These are phyloP conservation scores for Pycnomerus fuliginosus DNA, from an alignment of 2,888 invertebrate species.

Conservation along the genomic window DNA sequence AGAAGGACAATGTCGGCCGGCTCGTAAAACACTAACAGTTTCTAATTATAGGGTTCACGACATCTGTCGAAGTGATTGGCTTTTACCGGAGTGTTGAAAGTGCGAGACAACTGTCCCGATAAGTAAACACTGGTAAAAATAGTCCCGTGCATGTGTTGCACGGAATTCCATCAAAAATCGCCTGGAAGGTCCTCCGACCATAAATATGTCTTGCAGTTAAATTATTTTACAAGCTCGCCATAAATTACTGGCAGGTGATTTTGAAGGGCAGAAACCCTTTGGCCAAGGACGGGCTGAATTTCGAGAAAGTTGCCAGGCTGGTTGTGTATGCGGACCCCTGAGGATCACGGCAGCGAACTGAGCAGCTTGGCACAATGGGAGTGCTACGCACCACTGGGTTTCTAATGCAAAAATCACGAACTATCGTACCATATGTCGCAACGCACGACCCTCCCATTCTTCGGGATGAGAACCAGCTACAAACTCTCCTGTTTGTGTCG, in stretches of 20 bases:
- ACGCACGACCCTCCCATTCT: constrained; percentile 16
- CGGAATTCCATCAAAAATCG: constrained; percentile 18
- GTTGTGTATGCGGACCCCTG: no score
- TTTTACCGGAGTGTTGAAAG: constrained; percentile 21
- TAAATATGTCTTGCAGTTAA: constrained; percentile 35
- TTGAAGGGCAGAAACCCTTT: constrained; percentile 10
- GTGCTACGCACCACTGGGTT: constrained; percentile 28
- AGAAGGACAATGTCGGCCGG: constrained; percentile 7
- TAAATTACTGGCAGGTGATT: constrained; percentile 47
- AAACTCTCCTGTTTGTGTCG: constrained; percentile 41
- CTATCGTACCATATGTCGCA: constrained; percentile 31
- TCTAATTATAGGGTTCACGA: constrained; percentile 21
- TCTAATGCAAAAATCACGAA: constrained; percentile 30
- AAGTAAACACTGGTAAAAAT: constrained; percentile 21
- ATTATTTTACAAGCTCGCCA: constrained; percentile 44
- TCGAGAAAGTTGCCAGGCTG: no score
- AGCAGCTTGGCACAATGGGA: constrained; percentile 28
- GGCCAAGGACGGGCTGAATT: no score
- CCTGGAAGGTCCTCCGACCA: constrained; percentile 11
- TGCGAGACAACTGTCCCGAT: constrained; percentile 21
- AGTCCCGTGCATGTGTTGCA: constrained; percentile 6
- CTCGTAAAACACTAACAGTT: constrained; percentile 11
- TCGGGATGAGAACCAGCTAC: background rate
- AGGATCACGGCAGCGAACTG: no score
- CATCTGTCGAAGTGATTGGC: constrained; percentile 26